Base-by-base conservation (phyloP, 2,113 vertebrate species). In the Mirza zaza region DNA sequence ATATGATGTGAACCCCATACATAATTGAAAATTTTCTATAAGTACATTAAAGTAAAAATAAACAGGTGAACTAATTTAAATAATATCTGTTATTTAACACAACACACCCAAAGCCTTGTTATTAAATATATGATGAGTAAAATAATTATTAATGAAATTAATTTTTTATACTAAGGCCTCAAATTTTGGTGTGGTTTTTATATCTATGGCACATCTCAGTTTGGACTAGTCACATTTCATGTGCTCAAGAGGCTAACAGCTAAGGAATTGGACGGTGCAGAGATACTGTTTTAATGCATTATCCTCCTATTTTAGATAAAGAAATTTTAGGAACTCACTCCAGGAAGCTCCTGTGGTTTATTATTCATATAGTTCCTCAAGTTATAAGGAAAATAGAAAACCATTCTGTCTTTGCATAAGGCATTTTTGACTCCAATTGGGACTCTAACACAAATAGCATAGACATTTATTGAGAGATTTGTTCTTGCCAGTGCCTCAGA, bases 231-330 rank as follows among this genome's bases (percentile, higher is more conserved):
- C 34, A 48, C 32, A 39, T 63, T 34, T 73, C 11, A 63, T 4
- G 17, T 27, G 14, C 32, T 70, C 34, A 55, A 27, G 34, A 39
- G 57, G 8, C 63, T 76, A 70, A 29, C 27, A 36, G 23, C 68
- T 88, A 42, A 63, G 21, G 18, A 36, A 25, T 27, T 48, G 39
- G 20, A 90, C 20, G 11, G 9, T 29, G 13, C 3, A 92, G 3
- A 83, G 61, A 27, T 20, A 34, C 2, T 18, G 0, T 39, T 83
- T 84, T 36, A 73, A 83, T 50, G 3, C 1, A 73, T 17, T 34
- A 3, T 79, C 36, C 65, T 65, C 55, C 52, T 91, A 90, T 87
- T 97, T 96, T 79, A 97, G 85, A 8, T 32, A 96, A 94, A 88
- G 61, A 68, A 59, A 59, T 6, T 23, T 75, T n/a, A 25, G 39